These are phyloP conservation scores for Parazoanthus swiftii DNA, from an alignment of 92 coral and sea anemone species.

Conservation along the genomic window DNA sequence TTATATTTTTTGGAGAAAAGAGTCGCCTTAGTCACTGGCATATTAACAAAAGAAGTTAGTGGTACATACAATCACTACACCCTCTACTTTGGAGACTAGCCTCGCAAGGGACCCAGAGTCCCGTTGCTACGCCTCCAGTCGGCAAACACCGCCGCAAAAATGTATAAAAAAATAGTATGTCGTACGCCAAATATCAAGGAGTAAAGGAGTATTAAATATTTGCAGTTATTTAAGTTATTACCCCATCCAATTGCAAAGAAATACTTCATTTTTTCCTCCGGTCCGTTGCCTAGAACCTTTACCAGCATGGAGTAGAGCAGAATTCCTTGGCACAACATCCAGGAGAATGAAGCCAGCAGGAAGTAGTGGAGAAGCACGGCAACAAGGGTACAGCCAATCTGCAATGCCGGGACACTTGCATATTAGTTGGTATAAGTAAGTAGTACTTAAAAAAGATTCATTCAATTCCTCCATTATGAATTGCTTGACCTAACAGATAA, in stretches of 20 bases:
- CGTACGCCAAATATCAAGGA: too few species aligned
- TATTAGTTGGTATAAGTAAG: too few species aligned
- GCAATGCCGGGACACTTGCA: background rate
- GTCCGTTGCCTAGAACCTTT: constrained; percentile 51
- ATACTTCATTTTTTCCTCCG: constrained; percentile 42
- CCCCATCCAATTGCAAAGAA: constrained; percentile 76
- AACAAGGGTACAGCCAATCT: constrained; percentile 58
- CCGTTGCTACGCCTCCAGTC: too few species aligned
- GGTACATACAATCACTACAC: too few species aligned
- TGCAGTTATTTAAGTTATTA: background rate
- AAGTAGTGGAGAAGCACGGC: constrained; percentile 70
- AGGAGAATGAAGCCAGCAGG: constrained; percentile 62
- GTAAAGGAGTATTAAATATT: too few species aligned
- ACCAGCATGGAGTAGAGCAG: constrained; percentile 61
- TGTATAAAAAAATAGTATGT: too few species aligned
- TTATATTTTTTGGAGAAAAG: too few species aligned
- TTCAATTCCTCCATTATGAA: background rate
- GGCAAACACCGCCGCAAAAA: too few species aligned
- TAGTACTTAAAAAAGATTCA: background rate
- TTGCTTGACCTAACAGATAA: background rate
- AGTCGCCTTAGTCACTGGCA: too few species aligned
- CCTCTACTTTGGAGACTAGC: too few species aligned
- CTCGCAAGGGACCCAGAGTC: too few species aligned
- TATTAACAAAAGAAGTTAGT: too few species aligned
- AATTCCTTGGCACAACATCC: constrained; percentile 76